Base-by-base conservation (phyloP, 2,888 invertebrate species). In the Acronicta leporina region DNA sequence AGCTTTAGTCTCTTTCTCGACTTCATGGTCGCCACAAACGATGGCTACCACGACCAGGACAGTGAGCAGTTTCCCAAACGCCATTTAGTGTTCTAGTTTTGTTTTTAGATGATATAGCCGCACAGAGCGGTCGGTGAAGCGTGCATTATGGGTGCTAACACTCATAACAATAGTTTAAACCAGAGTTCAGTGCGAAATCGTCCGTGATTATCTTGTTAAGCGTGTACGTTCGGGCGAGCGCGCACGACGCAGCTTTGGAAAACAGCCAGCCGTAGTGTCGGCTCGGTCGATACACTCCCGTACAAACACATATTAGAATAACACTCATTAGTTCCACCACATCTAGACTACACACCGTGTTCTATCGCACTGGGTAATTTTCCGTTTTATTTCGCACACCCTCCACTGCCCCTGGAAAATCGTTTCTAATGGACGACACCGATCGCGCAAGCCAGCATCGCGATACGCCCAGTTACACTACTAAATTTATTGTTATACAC, bases 1-100 rank as follows among this genome's bases (percentile, higher is more conserved):
- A 84, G 85, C 79, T 88, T 92, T 89, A 85, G 84, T 82, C 83
- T 90, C 86, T 83, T 90, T 82, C 85, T 91, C 66, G 83, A 88
- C 74, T 84, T 93, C 92, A 90, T 94, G 77, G 68, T 86, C 88
- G 75, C 85, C 85, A 70, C 82, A 70, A 46, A 85, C 88, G 63
- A 89, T 73, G 63, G 88, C 85, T 74, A 90, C 79, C 68, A 92
- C 81, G 71, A 87, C 75, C 53, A 92, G 73, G 60, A 86, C 72
- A 53, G 90, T 68, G 25, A 92, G 64, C 33, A 91, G 45, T 71
- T 83, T 87, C 42, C 82, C 82, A 65, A 90, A 72, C 92, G 93
- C 94, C 94, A 94, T 94, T 77, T 92, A 89, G 91, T 88, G 77
- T 63, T 64, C 64, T 68, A 68, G 73, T 78, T 69, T 73, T 64